Conservation (phyloP, 2,113 vertebrate genomes). For the Cygnus buccinator region DNA sequence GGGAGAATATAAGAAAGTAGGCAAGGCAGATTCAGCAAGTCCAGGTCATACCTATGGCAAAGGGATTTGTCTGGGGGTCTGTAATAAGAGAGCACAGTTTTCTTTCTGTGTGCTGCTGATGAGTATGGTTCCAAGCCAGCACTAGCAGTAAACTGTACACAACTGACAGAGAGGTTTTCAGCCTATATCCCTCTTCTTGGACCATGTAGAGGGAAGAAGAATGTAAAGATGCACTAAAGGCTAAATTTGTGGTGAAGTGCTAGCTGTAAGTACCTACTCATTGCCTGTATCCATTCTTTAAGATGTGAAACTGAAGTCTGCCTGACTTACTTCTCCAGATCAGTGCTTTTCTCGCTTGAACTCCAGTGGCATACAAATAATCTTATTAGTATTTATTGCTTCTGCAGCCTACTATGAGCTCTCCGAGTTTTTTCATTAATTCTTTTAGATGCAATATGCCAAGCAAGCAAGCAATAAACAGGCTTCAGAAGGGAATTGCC, state of each 20-base stretch:
- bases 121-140: not conserved
- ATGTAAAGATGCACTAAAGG: not conserved
- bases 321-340: not conserved
- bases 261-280: not conserved
- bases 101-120: not conserved
- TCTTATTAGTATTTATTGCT: slow-evolving; percentile 15
- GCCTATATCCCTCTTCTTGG: not conserved
- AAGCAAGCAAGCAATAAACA: not conserved
- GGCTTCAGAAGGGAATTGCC: not conserved
- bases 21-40: not conserved
- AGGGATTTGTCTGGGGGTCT: not conserved
- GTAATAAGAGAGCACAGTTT: not conserved
- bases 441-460: not conserved
- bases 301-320: not conserved
- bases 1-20: not conserved
- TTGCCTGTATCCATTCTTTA: not conserved
- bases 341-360: not conserved
- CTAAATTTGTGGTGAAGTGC: not conserved
- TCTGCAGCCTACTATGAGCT: not conserved
- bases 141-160: not conserved
- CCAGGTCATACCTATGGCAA: not conserved
- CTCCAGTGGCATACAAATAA: not conserved
- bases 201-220: not conserved
- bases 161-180: not conserved
- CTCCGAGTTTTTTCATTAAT: not conserved